Evolutionary conservation across 1,140 invertebrate genomes (phyloP).

Genomic region (Brachionus sp.): DNA sequence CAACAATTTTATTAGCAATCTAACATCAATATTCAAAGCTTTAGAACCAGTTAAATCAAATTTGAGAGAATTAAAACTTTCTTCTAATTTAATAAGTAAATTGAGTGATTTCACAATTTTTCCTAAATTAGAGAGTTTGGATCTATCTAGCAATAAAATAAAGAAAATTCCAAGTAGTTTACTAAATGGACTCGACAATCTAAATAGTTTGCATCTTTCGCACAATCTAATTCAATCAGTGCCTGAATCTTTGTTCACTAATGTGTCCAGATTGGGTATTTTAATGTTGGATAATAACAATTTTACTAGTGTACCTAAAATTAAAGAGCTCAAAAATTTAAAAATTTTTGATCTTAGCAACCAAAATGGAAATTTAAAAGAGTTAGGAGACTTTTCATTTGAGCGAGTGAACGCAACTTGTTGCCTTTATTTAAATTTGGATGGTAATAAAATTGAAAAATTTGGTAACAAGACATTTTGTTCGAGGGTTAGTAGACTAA

Average conservation of each 20-base stretch:
- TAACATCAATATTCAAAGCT: neutral
- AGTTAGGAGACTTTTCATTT: neutral
- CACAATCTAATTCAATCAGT: neutral
- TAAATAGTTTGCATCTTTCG: neutral
- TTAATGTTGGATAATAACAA: conserved; percentile 10
- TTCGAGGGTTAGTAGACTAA: neutral
- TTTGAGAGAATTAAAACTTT: neutral
- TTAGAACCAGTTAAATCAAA: neutral
- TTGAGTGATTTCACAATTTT: neutral
- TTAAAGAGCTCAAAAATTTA: neutral
- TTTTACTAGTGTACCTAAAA: neutral
- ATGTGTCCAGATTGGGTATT: neutral
- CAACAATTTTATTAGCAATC: conserved; percentile 22
- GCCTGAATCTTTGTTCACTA: neutral
- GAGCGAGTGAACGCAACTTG: neutral
- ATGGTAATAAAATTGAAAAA: neutral
- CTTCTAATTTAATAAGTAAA: neutral
- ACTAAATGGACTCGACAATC: neutral
- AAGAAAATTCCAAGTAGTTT: neutral
- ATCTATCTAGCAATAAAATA: conserved; percentile 19
- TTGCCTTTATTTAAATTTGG: conserved; percentile 16
- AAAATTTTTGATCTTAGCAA: neutral
- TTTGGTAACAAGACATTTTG: conserved; percentile 36
- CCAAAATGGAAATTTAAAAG: conserved; percentile 12
- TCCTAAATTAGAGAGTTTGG: neutral